Conservation (phyloP, 2,888 invertebrate species). For the Endomychus coccineus region DNA sequence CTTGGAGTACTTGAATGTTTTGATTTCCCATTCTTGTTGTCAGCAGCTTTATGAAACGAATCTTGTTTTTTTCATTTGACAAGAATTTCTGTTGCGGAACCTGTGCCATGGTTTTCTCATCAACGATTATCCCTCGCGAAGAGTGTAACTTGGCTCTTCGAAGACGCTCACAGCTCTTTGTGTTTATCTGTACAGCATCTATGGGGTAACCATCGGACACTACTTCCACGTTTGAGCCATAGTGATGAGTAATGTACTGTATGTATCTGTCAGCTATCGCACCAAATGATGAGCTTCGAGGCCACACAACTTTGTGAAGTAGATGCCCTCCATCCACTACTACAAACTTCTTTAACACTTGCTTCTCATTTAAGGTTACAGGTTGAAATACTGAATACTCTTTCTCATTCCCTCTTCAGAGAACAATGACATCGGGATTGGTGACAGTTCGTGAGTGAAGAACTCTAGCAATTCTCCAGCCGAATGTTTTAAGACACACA, state of each 20-base stretch:
- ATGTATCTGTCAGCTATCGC: constrained; percentile 4
- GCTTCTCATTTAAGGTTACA: too few species aligned
- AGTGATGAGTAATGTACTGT: constrained; percentile 6
- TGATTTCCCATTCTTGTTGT: too few species aligned
- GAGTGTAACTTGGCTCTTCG: constrained; percentile 12
- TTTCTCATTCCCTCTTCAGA: too few species aligned
- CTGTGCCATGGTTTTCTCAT: too few species aligned
- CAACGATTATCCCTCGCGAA: constrained; percentile 13
- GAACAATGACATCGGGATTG: too few species aligned
- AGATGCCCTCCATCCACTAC: too few species aligned
- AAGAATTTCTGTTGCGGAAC: constrained; percentile 11
- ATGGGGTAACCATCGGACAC: constrained; percentile 12
- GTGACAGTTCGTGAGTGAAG: too few species aligned
- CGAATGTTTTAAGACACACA: too few species aligned
- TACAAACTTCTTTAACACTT: too few species aligned
- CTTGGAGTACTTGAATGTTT: too few species aligned
- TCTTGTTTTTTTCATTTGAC: constrained; percentile 14
- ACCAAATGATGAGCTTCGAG: constrained; percentile 8
- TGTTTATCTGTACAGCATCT: constrained; percentile 14
- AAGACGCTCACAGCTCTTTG: constrained; percentile 16
- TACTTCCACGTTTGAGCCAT: constrained; percentile 14
- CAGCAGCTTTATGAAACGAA: constrained; percentile 15
- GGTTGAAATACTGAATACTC: too few species aligned
- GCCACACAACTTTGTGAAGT: constrained; percentile 7
- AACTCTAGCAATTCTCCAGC: too few species aligned